phyloP scores from a whole-genome alignment of 2,113 vertebrate species.

The Psittacus erithacus region DNA sequence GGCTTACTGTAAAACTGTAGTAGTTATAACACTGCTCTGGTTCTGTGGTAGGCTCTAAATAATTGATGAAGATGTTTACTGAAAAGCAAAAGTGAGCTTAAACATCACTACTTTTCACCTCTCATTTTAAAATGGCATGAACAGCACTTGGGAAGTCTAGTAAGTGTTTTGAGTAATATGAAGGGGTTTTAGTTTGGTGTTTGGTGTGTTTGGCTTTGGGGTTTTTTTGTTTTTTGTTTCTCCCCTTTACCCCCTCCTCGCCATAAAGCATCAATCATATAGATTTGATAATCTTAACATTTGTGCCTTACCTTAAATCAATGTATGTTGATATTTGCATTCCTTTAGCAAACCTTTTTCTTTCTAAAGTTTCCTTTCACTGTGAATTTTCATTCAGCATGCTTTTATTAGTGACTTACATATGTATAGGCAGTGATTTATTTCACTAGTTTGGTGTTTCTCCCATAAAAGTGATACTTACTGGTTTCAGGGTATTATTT shows the following conservation, averaged over 20 bases:
- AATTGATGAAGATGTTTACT: neutral
- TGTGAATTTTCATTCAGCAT: neutral
- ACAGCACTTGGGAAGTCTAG: neutral
- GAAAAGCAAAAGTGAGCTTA: neutral
- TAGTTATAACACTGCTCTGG: neutral
- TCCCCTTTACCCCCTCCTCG: too few relatives aligned
- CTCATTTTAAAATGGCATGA: neutral
- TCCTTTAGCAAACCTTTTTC: neutral
- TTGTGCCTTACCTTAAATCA: neutral
- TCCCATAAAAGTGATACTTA: fast-evolving
- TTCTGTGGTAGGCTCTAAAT: neutral
- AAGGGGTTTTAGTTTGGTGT: neutral
- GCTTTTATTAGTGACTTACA: neutral
- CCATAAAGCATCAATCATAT: neutral
- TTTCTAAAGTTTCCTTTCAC: neutral
- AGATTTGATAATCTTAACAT: neutral
- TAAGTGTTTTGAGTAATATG: neutral
- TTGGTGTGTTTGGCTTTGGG: neutral
- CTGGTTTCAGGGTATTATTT: neutral
- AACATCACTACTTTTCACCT: neutral
- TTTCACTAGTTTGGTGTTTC: neutral
- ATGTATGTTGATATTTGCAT: neutral
- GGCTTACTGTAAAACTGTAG: neutral
- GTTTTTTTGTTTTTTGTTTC: neutral
- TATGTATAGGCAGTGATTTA: neutral